A percentile compares a stretch with the other conserved stretches of the same genome.
phyloP scores from a whole-genome alignment of 2,888 invertebrate genomes.

The Nemapogon koenigi region DNA sequence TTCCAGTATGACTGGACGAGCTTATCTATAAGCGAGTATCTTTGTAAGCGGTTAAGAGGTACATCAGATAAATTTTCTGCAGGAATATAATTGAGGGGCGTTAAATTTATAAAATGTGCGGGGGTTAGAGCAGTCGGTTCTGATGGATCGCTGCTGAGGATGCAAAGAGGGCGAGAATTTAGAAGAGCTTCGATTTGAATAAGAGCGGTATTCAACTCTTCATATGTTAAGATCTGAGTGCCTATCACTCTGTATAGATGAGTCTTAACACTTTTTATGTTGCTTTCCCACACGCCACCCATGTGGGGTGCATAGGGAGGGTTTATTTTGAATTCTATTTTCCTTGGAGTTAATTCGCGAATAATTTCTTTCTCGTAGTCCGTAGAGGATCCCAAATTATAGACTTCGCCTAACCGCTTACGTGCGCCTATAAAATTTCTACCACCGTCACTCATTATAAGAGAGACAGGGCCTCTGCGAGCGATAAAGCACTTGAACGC shows the following conservation, averaged over 20 bases:
- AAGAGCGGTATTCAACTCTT: conserved; percentile 2
- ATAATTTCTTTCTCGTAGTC: no score
- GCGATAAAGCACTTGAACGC: no score
- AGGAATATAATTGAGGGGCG: conserved; percentile 1
- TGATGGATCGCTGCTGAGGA: no score
- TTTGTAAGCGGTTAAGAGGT: conserved; percentile 1
- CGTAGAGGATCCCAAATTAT: no score
- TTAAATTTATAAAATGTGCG: conserved; percentile 5
- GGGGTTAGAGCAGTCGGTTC: no score
- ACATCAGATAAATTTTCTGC: neutral
- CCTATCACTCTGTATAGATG: neutral
- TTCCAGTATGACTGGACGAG: conserved; percentile 1
- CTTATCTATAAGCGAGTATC: conserved; percentile 1
- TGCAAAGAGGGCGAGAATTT: no score
- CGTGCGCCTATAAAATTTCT: conserved; percentile 9
- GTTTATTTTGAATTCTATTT: no score
- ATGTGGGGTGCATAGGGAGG: conserved; percentile 1
- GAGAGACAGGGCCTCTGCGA: conserved; percentile 3
- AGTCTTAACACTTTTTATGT: no score
- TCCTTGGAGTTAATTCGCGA: no score
- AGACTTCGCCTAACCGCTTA: conserved; percentile 1
- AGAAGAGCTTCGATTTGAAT: conserved; percentile 3
- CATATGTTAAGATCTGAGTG: conserved; percentile 1
- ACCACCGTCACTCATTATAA: conserved; percentile 5
- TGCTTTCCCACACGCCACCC: neutral